Conservation (phyloP, 2,888 invertebrate genomes). For the Heliconius charithonia region DNA sequence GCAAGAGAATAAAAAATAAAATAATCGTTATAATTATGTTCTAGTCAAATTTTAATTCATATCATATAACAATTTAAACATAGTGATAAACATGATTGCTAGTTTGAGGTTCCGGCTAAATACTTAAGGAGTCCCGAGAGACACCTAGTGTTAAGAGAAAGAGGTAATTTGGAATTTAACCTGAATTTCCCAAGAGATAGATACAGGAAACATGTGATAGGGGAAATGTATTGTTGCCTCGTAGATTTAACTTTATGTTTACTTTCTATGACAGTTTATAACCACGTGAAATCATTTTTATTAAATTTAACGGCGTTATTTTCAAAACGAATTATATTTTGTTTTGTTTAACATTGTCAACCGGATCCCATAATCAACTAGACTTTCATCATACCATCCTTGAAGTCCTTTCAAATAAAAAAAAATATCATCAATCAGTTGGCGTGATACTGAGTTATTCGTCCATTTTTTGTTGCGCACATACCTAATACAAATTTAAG, state of each 20-base stretch:
- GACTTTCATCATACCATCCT: too few relatives aligned
- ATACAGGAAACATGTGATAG: slow-evolving; percentile 12
- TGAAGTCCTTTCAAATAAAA: too few relatives aligned
- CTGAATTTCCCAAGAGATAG: slow-evolving; percentile 15
- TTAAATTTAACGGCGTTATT: background rate
- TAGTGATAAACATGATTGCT: slow-evolving; percentile 11
- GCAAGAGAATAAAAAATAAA: background rate
- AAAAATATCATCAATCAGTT: too few relatives aligned
- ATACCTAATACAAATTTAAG: too few relatives aligned
- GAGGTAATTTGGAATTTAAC: slow-evolving; percentile 14
- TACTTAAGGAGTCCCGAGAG: slow-evolving; percentile 2
- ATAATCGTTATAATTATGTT: background rate
- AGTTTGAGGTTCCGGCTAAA: slow-evolving; percentile 15
- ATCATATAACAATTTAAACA: background rate
- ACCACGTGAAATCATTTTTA: background rate
- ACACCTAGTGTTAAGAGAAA: slow-evolving; percentile 6
- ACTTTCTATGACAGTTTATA: background rate
- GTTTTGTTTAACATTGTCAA: too few relatives aligned
- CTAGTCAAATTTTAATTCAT: background rate
- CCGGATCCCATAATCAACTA: too few relatives aligned
- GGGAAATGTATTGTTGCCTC: slow-evolving; percentile 6
- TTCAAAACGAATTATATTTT: too few relatives aligned
- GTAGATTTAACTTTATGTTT: slow-evolving; percentile 9
- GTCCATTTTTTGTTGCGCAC: too few relatives aligned
- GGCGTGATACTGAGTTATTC: too few relatives aligned